Base-by-base conservation (phyloP, 2,113 vertebrate genomes). In the Urocynchramus pylzowi region DNA sequence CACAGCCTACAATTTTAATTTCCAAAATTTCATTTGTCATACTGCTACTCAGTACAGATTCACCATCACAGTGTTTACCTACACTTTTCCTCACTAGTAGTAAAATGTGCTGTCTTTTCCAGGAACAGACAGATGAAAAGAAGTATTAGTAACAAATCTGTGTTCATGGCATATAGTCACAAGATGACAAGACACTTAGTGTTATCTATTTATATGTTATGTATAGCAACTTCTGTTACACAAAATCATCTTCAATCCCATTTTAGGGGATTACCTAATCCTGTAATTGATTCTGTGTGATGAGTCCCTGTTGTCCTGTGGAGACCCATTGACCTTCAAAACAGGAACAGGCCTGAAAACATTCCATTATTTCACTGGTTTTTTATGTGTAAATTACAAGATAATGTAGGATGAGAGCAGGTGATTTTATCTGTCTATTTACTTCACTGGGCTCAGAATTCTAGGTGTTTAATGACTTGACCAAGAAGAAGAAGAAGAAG, bases 371-470 rank as follows among this genome's bases (percentile, higher is more conserved):
- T 97, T 93, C 35, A 56, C 84, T 97, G 33, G 42, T 93, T 94
- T 96, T 98, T 97, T 31, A 95, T 88, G 97, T 93, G 94, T 93
- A 95, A 97, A 97, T 97, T 90, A 93, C 89, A 85, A 96, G 91
- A 84, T 91, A 97, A 96, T 91, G 42, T 84, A 87, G 93, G 78
- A 89, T 88, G 93, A 76, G 76, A 85, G 87, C 61, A 94, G 88
- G 95, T 90, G 68, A 96, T 97, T 96, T 88, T 92, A 70, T 85
- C 79, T 94, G 90, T 92, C 93, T 92, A 84, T 88, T 77, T 90
- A 89, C 71, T 96, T 97, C 89, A 94, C 89, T 81, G 83, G 76
- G 71, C 82, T 92, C 50, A 54, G 90, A 81, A 84, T 90, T 96
- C 89, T 79, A 96, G 84, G 71, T 73, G 59, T 70, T 94, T 92